Base-by-base conservation (phyloP, 1,140 invertebrate genomes). In the Drosophila bipectinata region DNA sequence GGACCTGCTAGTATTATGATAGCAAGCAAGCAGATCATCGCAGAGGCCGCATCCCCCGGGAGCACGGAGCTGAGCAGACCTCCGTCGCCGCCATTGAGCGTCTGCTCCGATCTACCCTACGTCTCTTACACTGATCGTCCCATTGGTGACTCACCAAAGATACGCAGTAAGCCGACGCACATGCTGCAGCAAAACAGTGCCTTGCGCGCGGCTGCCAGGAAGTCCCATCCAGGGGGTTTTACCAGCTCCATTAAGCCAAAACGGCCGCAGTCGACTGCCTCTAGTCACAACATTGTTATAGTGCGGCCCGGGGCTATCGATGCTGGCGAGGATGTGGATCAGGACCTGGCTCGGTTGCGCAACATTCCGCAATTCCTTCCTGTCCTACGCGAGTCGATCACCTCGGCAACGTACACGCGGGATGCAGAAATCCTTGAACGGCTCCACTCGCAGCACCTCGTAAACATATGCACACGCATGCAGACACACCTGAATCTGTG, bases 81-180 rank as follows among this genome's bases (percentile, higher is more conserved):
- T 57, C 95, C 94, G 1, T 96, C 96, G 14, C 97, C 97, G 1
- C 96, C 97, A 4, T 95, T 96, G 0, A 98, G 97, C 81, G 95
- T 98, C 30, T 98, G 97, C 90, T 96, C 96, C 0, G 98, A 99
- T 91, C 93, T 98, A 61, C 98, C 98, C 0, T 99, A 98, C 87
- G 97, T 98, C 82, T 98, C 97, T 1, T 98, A 98, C 74, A 98
- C 97, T 0, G 98, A 98, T 91, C 93, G 97, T 71, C 97, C 97
- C 5, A 98, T 98, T 71, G 97, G 97, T 77, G 95, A 97, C 92
- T 97, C 96, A 5, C 96, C 96, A 24, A 96, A 97, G 90, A 93
- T 95, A 72, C 94, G 94, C 8, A 94, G 94, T 30, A 95, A 96
- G 91, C 82, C 72, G 1, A 91, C 78, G 3, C 77, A 85, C 12